These are phyloP conservation scores for Magallana angulata DNA, from an alignment of 1,140 invertebrate species.

Conservation along the genomic window DNA sequence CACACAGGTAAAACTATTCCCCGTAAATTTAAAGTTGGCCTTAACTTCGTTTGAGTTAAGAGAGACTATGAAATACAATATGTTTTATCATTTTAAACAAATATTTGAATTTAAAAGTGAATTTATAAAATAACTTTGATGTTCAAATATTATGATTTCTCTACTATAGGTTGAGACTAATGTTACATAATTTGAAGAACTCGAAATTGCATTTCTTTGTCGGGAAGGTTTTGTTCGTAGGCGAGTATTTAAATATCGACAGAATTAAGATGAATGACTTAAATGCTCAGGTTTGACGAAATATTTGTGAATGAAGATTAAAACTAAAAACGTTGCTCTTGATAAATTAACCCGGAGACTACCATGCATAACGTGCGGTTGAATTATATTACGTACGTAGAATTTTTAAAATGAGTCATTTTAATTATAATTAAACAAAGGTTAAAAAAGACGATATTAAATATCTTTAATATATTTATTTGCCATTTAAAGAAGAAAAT, in stretches of 20 bases:
- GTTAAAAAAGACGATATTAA: no score
- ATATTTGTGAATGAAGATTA: conserved; percentile 15
- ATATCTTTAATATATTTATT: no score
- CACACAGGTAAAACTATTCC: conserved; percentile 26
- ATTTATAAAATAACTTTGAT: not conserved
- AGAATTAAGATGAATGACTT: conserved; percentile 24
- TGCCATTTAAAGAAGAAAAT: no score
- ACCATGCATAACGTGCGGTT: not conserved
- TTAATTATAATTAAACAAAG: no score
- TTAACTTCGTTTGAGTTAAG: not conserved
- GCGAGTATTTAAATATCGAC: conserved; percentile 18
- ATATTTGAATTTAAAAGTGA: conserved; percentile 19
- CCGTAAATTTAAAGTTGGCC: not conserved
- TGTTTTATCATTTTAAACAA: conserved; percentile 19
- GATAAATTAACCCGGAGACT: not conserved
- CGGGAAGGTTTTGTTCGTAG: conserved; percentile 2
- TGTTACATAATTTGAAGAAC: not conserved
- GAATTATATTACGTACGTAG: not conserved
- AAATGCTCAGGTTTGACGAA: not conserved
- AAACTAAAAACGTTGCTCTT: not conserved
- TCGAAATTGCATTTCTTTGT: not conserved
- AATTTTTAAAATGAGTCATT: no score
- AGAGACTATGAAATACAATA: not conserved
- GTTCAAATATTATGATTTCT: not conserved
- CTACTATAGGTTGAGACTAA: not conserved